Conservation (phyloP, 1,140 invertebrate genomes). For the Euglossa dilemma region DNA sequence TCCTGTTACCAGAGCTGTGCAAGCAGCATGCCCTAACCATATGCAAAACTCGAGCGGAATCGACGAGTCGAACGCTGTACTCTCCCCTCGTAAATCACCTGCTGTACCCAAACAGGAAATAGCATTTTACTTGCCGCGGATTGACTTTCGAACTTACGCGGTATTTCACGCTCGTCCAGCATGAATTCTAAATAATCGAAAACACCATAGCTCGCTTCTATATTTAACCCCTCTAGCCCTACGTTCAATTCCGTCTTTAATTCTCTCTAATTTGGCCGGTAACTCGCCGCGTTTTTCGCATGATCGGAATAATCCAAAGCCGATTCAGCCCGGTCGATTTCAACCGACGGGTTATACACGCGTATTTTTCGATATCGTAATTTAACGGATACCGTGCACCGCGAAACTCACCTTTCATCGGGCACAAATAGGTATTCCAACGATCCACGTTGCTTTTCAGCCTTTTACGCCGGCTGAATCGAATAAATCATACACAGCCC, state of each 20-base stretch:
- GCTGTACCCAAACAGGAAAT: slow-evolving; percentile 16
- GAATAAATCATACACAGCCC: background rate
- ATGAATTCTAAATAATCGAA: background rate
- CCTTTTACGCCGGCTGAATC: background rate
- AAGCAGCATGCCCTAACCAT: background rate
- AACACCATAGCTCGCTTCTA: no score
- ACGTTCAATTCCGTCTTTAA: background rate
- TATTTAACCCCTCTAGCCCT: background rate
- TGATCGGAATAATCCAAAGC: background rate
- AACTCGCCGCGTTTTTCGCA: background rate
- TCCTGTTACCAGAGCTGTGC: background rate
- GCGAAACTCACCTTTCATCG: background rate
- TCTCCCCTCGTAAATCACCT: slow-evolving; percentile 19
- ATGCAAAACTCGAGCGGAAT: slow-evolving; percentile 7
- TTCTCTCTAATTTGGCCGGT: background rate
- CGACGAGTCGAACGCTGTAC: slow-evolving; percentile 5
- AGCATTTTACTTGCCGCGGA: slow-evolving; percentile 2
- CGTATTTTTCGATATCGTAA: background rate
- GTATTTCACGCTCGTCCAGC: background rate
- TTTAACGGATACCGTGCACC: background rate
- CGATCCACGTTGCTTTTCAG: background rate
- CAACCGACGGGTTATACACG: no score
- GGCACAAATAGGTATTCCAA: slow-evolving; percentile 17
- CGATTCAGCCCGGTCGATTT: background rate
- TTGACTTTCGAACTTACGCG: background rate